These are phyloP conservation scores for Meta bourneti DNA, from an alignment of 2,888 invertebrate genomes.

Conservation along the genomic window DNA sequence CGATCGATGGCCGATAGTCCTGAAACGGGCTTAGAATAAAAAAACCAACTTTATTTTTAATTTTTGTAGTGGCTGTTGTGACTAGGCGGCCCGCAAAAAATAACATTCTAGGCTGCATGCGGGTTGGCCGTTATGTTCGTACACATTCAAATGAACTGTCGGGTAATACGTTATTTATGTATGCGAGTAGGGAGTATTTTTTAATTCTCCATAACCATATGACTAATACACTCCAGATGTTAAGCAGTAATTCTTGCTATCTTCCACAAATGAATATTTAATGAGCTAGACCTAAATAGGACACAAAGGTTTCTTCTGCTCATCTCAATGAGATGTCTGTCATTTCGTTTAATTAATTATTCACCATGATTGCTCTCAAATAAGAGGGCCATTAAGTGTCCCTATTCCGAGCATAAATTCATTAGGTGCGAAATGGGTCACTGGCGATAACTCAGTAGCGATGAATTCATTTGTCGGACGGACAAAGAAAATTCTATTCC, in stretches of 20 bases:
- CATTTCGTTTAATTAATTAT: conserved; percentile 10
- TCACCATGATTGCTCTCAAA: conserved; percentile 13
- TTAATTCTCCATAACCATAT: conserved; percentile 19
- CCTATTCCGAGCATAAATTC: conserved; percentile 14
- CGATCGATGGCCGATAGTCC: no score
- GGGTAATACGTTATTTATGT: no score
- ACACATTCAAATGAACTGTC: no score
- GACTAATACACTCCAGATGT: conserved; percentile 43
- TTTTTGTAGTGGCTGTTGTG: no score
- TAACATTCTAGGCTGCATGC: no score
- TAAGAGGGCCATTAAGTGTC: conserved; percentile 14
- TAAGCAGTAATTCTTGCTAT: background rate
- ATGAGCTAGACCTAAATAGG: conserved; percentile 10
- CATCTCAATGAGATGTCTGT: background rate
- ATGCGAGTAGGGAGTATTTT: conserved; percentile 17
- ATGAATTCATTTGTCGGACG: background rate
- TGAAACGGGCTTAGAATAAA: no score
- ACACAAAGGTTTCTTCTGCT: background rate
- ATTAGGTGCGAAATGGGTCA: conserved; percentile 36
- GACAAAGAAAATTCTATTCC: background rate
- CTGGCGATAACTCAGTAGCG: conserved; percentile 12
- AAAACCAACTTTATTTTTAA: no score
- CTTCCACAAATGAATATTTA: conserved; percentile 15
- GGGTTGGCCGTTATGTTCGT: no score
- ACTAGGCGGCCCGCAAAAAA: no score